A percentile compares a stretch with the other conserved stretches of the same genome.
phyloP scores from a whole-genome alignment of 1,140 invertebrate species.

The Cydia pomonella region DNA sequence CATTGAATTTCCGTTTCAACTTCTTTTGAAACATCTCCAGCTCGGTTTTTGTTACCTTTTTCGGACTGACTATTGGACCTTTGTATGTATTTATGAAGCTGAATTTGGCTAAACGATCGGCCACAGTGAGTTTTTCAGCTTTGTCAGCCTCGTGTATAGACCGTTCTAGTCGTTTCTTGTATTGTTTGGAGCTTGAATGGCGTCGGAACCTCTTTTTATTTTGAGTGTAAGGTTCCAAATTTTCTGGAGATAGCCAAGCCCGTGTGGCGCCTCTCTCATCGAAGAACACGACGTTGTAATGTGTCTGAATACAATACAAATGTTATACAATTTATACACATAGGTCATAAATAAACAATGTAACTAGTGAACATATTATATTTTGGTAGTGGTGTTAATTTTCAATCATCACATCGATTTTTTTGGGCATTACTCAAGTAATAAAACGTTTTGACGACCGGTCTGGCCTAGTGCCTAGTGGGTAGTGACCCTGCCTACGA shows the following conservation, averaged over 20 bases:
- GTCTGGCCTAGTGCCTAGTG: too few relatives aligned
- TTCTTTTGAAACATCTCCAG: slow-evolving; percentile 52
- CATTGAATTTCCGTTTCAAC: slow-evolving; percentile 59
- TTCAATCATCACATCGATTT: too few relatives aligned
- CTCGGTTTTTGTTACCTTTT: slow-evolving; percentile 50
- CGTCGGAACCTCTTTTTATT: slow-evolving; percentile 53
- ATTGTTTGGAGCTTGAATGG: slow-evolving; percentile 44
- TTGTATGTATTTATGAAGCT: slow-evolving; percentile 74
- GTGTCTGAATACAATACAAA: slow-evolving; percentile 74
- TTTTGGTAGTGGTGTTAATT: too few relatives aligned
- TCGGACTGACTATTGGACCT: slow-evolving; percentile 56
- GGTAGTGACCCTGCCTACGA: too few relatives aligned
- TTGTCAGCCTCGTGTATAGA: slow-evolving; percentile 65
- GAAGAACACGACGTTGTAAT: slow-evolving; percentile 85
- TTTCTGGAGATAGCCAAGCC: slow-evolving; percentile 77
- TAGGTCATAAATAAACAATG: too few relatives aligned
- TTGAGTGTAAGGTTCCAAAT: slow-evolving; percentile 68
- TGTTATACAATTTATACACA: slow-evolving; percentile 18
- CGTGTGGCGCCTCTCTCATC: slow-evolving; percentile 77
- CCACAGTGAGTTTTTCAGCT: slow-evolving; percentile 62
- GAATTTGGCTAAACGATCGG: slow-evolving; percentile 69
- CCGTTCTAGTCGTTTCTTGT: slow-evolving; percentile 54
- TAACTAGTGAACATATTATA: too few relatives aligned
- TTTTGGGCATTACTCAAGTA: slow-evolving; percentile 24
- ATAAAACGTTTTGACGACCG: too few relatives aligned